phyloP scores from a whole-genome alignment of 2,888 invertebrate genomes.

The Apoderus coryli region DNA sequence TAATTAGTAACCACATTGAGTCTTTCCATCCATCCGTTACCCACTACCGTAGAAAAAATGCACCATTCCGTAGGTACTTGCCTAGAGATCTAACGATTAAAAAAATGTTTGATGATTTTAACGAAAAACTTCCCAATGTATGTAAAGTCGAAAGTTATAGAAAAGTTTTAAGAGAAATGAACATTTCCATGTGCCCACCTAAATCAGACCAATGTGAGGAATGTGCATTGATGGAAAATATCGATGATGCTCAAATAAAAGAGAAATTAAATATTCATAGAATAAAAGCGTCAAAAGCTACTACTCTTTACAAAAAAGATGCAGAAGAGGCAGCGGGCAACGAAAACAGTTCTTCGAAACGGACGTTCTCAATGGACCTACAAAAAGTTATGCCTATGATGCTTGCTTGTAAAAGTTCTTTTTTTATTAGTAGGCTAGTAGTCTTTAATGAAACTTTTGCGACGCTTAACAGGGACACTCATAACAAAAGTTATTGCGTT shows the following conservation, averaged over 20 bases:
- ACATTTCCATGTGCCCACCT: slow-evolving; percentile 9
- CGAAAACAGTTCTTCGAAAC: background rate
- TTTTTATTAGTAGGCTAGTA: slow-evolving; percentile 12
- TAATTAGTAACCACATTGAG: no score
- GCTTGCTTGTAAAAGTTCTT: slow-evolving; percentile 6
- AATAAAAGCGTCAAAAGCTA: slow-evolving; percentile 7
- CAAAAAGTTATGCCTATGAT: slow-evolving; percentile 14
- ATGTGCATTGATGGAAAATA: slow-evolving; percentile 4
- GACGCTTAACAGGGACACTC: slow-evolving; percentile 7
- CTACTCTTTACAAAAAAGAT: slow-evolving; percentile 6
- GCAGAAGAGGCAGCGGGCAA: slow-evolving; percentile 1
- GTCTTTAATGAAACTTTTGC: slow-evolving; percentile 14
- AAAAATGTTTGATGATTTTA: slow-evolving; percentile 8
- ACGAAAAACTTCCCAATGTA: slow-evolving; percentile 6
- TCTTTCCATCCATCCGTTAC: no score
- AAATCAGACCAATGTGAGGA: slow-evolving; percentile 9
- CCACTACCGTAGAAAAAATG: slow-evolving; percentile 10
- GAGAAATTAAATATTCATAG: slow-evolving; percentile 5
- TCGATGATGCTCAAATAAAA: slow-evolving; percentile 1
- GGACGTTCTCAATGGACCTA: slow-evolving; percentile 13
- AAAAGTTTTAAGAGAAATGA: slow-evolving; percentile 7
- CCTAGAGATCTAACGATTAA: slow-evolving; percentile 9
- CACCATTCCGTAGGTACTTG: slow-evolving; percentile 7
- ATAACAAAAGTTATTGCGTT: slow-evolving; percentile 11
- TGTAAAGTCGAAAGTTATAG: slow-evolving; percentile 10